A percentile compares a stretch with the other conserved stretches of the same genome.
phyloP scores from a whole-genome alignment of 2,797 vertebrate species.

The Florisuga fusca region DNA sequence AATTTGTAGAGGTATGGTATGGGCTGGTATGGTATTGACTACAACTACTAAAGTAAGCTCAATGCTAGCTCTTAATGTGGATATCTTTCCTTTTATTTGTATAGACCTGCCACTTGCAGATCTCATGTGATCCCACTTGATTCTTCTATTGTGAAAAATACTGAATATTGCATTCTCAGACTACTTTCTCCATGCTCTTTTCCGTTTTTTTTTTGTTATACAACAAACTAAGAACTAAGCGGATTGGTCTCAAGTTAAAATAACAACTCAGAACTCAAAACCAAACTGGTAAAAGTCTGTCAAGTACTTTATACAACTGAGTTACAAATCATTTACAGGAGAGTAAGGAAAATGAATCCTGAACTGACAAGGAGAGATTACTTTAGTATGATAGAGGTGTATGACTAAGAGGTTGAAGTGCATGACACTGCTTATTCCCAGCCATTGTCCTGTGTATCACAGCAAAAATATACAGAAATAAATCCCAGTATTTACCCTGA shows the following conservation, averaged over 20 bases:
- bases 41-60: neutral
- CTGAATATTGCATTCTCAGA: neutral
- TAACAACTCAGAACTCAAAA: neutral
- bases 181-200: fast-evolving
- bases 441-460: neutral
- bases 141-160: neutral
- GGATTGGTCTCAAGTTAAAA: neutral
- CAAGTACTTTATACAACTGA: neutral
- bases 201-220: neutral
- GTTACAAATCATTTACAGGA: neutral
- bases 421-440: neutral
- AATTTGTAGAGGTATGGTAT: neutral
- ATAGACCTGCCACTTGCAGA: neutral
- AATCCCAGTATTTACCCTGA: neutral
- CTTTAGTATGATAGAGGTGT: neutral
- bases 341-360: neutral
- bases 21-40: neutral
- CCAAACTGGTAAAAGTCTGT: neutral
- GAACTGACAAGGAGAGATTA: neutral
- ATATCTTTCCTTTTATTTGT: neutral
- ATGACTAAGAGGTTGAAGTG: neutral
- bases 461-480: neutral
- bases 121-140: neutral
- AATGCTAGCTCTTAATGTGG: neutral
- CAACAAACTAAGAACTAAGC: neutral